Base-by-base conservation (phyloP, 2,797 vertebrate genomes). In the Synaphobranchus kaupii region DNA sequence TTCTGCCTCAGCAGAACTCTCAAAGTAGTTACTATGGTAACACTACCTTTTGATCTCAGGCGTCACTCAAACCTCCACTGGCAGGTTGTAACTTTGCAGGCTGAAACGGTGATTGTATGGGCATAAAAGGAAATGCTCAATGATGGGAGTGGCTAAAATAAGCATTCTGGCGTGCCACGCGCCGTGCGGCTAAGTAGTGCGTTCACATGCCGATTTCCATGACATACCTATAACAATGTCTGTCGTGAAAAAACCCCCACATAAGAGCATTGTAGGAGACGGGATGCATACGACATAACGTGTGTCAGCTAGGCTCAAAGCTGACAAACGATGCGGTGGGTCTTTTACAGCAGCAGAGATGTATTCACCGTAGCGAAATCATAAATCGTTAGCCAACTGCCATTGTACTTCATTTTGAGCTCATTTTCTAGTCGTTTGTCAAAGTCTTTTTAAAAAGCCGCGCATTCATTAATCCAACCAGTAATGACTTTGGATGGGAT, bases 1-100 rank as follows among this genome's bases (percentile, higher is more conserved):
- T 83, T 31, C 63, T 63, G 47, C 86, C 78, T 66, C 58, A 31
- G 68, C 60, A 39, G 56, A 83, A 71, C 63, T 12, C 80, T 28
- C 58, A 20, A 13, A 22, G 80, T 63, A 56, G 81, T 48, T 34
- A 63, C 76, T n/a, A 80, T 80, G 76, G 76, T 25, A 47, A 80
- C 76, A 20, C 44, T 47, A 39, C 73, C 39, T 47, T 31, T 80
- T 80, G 17, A 80, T 80, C 76, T 78, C 22, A 3, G 13, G 44
- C 7, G 76, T 25, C 76, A 10, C 8, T 80, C 76, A 48, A 15
- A 25, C 22, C 44, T 20, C 31, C 44, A 1, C 76, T n/a, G 8
- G 76, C 25, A 44, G 39, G 76, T 44, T 80, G 39, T 39, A 15
- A 31, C 71, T 76, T 17, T 4, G 34, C n/a, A 31, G 34, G 71